Base-by-base conservation (phyloP, 2,113 vertebrate species). In the Notiomystis cincta region DNA sequence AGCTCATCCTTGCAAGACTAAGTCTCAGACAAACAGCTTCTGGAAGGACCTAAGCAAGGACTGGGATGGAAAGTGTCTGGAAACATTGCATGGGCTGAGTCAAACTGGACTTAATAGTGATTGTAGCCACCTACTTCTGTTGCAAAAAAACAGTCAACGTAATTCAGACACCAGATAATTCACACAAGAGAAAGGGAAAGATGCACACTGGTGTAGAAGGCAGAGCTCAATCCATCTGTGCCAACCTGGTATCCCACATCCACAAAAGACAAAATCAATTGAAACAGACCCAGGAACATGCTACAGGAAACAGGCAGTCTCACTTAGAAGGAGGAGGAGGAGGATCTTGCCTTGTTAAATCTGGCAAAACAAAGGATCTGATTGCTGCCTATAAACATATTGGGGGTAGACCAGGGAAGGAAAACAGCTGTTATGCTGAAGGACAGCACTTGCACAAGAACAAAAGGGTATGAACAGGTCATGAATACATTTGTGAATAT, bases 351-450 rank as follows among this genome's bases (percentile, higher is more conserved):
- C 80, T 77, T 80, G 79, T 94, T 88, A 87, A 96, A 90, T 38
- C 77, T 57, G 50, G 51, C 72, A 91, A 81, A 90, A 95, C 93
- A 96, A 92, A 97, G 65, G 83, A 77, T 94, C 61, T 95, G 94
- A 90, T 84, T 95, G 80, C 93, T 89, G 80, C 56, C 51, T 95
- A 51, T 87, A 94, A 92, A 83, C 56, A 75, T 84, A 67, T 18
- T 89, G 77, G 77, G 75, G 69, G 64, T 84, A 93, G 93, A 86
- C 56, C 40, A 71, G 80, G 72, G 93, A 87, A 95, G 51, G 82
- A 95, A 95, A 94, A 91, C 91, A 97, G 89, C 93, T 95, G 94
- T 94, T 95, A 82, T 21, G 80, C 80, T 87, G 89, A 89, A 88
- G 93, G 80, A 95, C 77, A 89, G 69, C 69, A 64, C 91, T 96